These are phyloP conservation scores for Tipula lateralis DNA, from an alignment of 2,888 invertebrate species.

Conservation along the genomic window DNA sequence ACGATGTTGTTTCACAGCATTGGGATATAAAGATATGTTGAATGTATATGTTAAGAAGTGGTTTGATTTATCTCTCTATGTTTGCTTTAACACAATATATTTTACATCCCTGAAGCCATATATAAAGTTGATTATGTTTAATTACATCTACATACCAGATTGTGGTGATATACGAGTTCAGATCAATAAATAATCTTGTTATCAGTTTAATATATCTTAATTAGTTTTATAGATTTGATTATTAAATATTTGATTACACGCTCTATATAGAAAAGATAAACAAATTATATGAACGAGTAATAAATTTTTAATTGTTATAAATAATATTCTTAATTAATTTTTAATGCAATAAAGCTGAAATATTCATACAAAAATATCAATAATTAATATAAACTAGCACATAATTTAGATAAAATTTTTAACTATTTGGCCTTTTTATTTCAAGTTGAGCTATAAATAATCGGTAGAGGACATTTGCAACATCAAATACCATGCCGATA, in stretches of 20 bases:
- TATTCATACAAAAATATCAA: too few relatives aligned
- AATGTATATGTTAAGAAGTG: too few relatives aligned
- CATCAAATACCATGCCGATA: too few relatives aligned
- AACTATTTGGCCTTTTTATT: background rate
- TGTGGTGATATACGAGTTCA: too few relatives aligned
- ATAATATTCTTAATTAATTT: background rate
- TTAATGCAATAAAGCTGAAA: background rate
- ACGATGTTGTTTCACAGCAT: too few relatives aligned
- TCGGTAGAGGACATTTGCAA: too few relatives aligned
- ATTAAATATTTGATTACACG: background rate
- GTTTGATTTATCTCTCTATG: background rate
- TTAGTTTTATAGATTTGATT: background rate
- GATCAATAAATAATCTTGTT: background rate
- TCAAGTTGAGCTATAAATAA: too few relatives aligned
- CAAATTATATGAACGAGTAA: background rate
- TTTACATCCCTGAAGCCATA: background rate
- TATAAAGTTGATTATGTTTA: background rate
- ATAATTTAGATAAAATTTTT: background rate
- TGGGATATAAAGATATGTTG: too few relatives aligned
- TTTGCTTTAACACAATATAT: background rate
- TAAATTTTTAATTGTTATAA: background rate
- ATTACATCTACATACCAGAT: background rate
- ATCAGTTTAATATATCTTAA: background rate
- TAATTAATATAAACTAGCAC: background rate
- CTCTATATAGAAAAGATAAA: background rate